Evolutionary conservation across 2,888 invertebrate genomes (phyloP).

Genomic region (Pycnomerus fuliginosus): DNA sequence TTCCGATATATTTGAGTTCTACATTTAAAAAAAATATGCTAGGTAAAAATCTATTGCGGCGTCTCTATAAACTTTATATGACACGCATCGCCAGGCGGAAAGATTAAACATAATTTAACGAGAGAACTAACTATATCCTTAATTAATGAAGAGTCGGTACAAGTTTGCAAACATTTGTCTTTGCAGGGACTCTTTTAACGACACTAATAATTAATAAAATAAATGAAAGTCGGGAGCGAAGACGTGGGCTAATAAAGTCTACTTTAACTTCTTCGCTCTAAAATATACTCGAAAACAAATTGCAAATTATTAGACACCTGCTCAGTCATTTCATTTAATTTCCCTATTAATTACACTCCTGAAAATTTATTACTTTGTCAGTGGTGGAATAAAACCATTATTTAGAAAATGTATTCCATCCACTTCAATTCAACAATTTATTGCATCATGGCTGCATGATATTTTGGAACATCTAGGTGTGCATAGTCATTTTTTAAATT

Average conservation of each 20-base stretch:
- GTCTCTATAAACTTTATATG: too few species aligned
- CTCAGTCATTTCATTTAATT: conserved; percentile 11
- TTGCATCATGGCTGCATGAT: too few species aligned
- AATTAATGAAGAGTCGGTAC: conserved; percentile 28
- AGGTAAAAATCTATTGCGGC: too few species aligned
- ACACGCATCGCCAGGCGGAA: too few species aligned
- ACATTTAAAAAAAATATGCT: too few species aligned
- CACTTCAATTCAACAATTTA: too few species aligned
- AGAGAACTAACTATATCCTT: conserved; percentile 24
- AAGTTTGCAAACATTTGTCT: conserved; percentile 28
- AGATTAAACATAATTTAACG: conserved; percentile 15
- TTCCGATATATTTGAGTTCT: too few species aligned
- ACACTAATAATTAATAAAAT: conserved; percentile 28
- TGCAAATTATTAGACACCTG: conserved; percentile 20
- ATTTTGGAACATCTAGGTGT: too few species aligned
- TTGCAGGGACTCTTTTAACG: conserved; percentile 23
- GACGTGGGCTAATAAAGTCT: conserved; percentile 16
- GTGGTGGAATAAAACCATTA: conserved; percentile 17
- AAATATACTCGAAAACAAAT: conserved; percentile 11
- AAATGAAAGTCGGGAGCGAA: conserved; percentile 22
- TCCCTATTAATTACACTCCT: conserved; percentile 22
- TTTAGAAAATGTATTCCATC: too few species aligned
- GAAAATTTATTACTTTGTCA: conserved; percentile 19
- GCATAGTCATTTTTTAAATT: too few species aligned
- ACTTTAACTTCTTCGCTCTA: conserved; percentile 1